Base-by-base conservation (phyloP, 2,113 vertebrate genomes). In the Indicator indicator region DNA sequence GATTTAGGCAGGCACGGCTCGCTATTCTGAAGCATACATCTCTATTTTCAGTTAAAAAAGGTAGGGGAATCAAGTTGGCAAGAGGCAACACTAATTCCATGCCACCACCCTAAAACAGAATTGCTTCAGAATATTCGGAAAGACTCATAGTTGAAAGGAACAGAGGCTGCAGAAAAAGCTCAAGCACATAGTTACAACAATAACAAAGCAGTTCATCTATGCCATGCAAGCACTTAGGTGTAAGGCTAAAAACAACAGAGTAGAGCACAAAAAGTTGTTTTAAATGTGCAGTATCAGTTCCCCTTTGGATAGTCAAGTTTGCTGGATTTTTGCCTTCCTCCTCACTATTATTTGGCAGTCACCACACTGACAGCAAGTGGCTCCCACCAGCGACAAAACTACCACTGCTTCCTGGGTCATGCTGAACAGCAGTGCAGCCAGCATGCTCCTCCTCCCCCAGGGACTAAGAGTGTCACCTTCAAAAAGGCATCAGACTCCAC, bases 91-190 rank as follows among this genome's bases (percentile, higher is more conserved):
- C 99, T 97, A 98, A 99, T 99, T 99, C 99, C 99, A 99, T 99
- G 99, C 99, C 99, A 99, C 99, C 99, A 98, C 98, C 99, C 99
- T 99, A 99, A 99, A 99, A 99, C 99, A 99, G 99, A 99, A 99
- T 99, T 99, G 99, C 99, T 99, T 99, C 99, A 99, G 99, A 99
- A 99, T 99, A 99, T 99, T 99, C 99, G 98, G 98, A 98, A 98
- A 99, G 98, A 98, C 97, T 98, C 97, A 98, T 97, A 98, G 98
- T 97, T 97, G 98, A 98, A 98, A 99, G 98, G 97, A 98, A 98
- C 97, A 97, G 96, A 98, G 98, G 98, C 98, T 98, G 98, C 98
- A 97, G 98, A 98, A 96, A 98, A 98, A 98, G 98, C 98, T 98
- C 97, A 98, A 98, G 98, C 99, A 97, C 97, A 97, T 75, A 97